Evolutionary conservation across 2,888 invertebrate genomes (phyloP), one percentile per base, ranked within the genome.

Genomic region (Eristalinus sepulchralis): DNA sequence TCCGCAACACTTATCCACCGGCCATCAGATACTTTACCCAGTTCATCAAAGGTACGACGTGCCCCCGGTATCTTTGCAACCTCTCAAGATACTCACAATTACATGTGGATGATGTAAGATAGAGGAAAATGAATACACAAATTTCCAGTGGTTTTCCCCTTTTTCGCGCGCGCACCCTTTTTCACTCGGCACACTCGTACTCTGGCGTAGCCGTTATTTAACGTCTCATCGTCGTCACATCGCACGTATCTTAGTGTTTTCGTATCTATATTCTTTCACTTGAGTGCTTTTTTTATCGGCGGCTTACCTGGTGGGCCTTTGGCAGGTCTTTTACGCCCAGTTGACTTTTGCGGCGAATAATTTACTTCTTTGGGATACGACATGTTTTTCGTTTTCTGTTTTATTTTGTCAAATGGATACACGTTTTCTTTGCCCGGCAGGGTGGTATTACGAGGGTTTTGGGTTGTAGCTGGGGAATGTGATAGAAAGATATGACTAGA

Each of bases 271-370:
- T 55, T 67, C 67, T 67, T 55, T 55, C 67, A 55, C 67, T 67
- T 67, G 67, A 67, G 67, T 67, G 67, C 9, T 33, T 67, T 67
- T 66, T 66, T 66, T 33, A 55, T 60, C 47, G 36, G 24, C 67
- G 47, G 47, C 6, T n/a, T 47, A 47, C 47, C 47, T 47, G 47
- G 47, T 17, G 47, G 47, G 47, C 17, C 47, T 47, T 47, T 17
- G 47, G 47, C 17, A 47, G 17, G 17, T 47, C 17, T n/a, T 47
- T 17, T 17, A 47, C 47, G 47, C 47, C 47, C 47, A 47, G 47
- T 47, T 47, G 47, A 17, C 47, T 47, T 47, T 17, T 17, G 17
- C 39, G 39, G 39, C 39, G 39, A 13, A 39, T 39, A 39, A 39
- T 39, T 39, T n/a, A 39, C 39, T 39, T 39, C 39, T 39, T 39